phyloP scores from a whole-genome alignment of 2,113 vertebrate genomes.

The Notothenia coriiceps region DNA sequence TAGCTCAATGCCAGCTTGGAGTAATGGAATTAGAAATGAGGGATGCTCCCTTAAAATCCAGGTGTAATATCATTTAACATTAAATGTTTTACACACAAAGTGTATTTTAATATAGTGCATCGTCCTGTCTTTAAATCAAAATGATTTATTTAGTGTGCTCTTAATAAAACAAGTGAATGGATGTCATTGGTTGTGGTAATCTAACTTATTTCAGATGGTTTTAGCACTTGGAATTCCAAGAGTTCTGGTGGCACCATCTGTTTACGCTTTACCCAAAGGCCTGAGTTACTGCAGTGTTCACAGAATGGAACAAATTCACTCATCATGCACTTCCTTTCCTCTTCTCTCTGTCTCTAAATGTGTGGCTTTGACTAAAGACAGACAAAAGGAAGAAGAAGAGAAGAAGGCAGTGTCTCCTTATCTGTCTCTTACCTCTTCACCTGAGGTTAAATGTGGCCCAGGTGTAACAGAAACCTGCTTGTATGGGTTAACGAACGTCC shows the following conservation, averaged over 20 bases:
- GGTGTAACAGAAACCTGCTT: conserved; percentile 48
- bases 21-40: conserved; percentile 54
- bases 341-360: neutral
- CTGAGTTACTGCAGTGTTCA: conserved; percentile 45
- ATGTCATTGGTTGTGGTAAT: conserved; percentile 1
- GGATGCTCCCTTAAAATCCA: conserved; percentile 39
- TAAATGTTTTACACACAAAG: conserved; percentile 31
- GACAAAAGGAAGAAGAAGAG: neutral
- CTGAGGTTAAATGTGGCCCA: conserved; percentile 29
- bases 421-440: conserved; percentile 2
- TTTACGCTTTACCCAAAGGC: conserved; percentile 47
- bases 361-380: conserved; percentile 8
- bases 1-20: conserved; percentile 20
- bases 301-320: conserved; percentile 52
- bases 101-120: neutral
- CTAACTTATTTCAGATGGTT: conserved; percentile 12
- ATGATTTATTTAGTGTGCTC: neutral
- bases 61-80: conserved; percentile 66
- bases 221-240: conserved; percentile 3
- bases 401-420: neutral
- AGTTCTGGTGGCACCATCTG: conserved; percentile 15
- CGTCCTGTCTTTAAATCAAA: neutral
- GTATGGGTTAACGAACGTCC: conserved; percentile 42
- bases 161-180: conserved; percentile 5
- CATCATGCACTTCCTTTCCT: conserved; percentile 21